phyloP scores from a whole-genome alignment of 1,140 invertebrate species.

The Papilio dardanus region DNA sequence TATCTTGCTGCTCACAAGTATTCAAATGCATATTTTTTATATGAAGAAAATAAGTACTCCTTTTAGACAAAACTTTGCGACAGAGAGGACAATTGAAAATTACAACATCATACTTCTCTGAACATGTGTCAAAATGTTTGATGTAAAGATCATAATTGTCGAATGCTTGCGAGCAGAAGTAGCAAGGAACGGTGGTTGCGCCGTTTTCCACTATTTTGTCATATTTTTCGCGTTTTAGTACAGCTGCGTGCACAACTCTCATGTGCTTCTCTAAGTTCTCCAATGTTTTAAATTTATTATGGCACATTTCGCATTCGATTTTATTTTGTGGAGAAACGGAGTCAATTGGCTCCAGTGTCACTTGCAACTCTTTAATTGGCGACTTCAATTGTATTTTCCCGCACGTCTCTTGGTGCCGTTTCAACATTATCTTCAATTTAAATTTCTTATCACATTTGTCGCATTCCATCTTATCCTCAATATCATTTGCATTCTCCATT shows the following conservation, averaged over 20 bases:
- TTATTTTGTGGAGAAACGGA: conserved; percentile 37
- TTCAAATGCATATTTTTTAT: conserved; percentile 56
- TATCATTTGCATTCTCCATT: conserved; percentile 53
- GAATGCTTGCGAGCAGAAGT: conserved; percentile 61
- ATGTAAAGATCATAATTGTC: conserved; percentile 61
- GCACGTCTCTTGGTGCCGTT: conserved; percentile 57
- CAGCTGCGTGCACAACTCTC: conserved; percentile 65
- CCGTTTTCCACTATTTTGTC: conserved; percentile 38
- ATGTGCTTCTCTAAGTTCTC: conserved; percentile 71
- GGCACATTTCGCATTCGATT: conserved; percentile 63
- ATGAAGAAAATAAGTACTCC: conserved; percentile 58
- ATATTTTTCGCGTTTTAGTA: conserved; percentile 49
- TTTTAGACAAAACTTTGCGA: conserved; percentile 50
- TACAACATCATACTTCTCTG: conserved; percentile 46
- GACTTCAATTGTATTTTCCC: conserved; percentile 46
- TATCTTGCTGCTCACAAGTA: conserved; percentile 39
- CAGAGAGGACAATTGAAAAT: conserved; percentile 63
- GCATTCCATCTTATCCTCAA: conserved; percentile 65
- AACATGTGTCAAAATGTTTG: conserved; percentile 61
- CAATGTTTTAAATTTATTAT: conserved; percentile 60
- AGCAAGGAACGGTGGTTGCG: conserved; percentile 58
- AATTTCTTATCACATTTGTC: conserved; percentile 74
- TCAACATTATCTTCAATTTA: conserved; percentile 75
- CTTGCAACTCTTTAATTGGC: conserved; percentile 56
- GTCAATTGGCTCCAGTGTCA: conserved; percentile 67